Base-by-base conservation (phyloP, 2,113 vertebrate species). In the Sceloporus tristichus region DNA sequence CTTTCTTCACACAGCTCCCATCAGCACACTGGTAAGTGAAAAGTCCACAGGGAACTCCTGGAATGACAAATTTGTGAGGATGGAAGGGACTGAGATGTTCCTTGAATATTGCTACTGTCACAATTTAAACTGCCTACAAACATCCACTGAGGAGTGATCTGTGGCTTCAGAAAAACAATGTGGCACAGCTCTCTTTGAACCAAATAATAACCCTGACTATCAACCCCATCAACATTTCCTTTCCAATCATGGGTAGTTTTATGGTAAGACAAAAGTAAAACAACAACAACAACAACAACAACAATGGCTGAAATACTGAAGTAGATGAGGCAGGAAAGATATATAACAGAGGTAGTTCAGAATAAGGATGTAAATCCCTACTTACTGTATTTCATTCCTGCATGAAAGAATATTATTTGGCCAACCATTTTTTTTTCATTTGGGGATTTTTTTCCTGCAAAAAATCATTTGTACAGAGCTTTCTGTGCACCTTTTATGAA, bases 1-100 rank as follows among this genome's bases (percentile, higher is more conserved):
- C 97, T 90, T 98, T 99, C 95, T 98, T 98, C 85, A 99, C 93
- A 66, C 98, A 99, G 0, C 96, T 98, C 5, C 97, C 97, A n/a
- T 99, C 98, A 29, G 95, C 94, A 86, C 99, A 99, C 90, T 93
- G 95, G 85, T 98, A 98, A 54, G 98, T 99, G 96, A 97, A 97
- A 25, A 97, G 97, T 54, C 98, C 92, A 3, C 98, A 99, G 19
- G 94, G 94, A 59, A 98, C 96, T 10, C 92, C 98, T 99, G 92
- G 1, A 9, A 91, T 89, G 65, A 88, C 9, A 54, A 68, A 89
- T 86, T 48, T 23, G 54, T 38, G 68, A 27, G 16, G 34, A 74
- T 10, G n/a, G 71, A 40, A 87, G 14, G 84, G 59, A 86, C 19
- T 34, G 74, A 1, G 40, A 59, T 19, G 23, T 6, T 2, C 66